A percentile compares a stretch with the other conserved stretches of the same genome.
These are phyloP conservation scores for Nasonia oneida DNA, from an alignment of 2,888 invertebrate species.

Conservation along the genomic window DNA sequence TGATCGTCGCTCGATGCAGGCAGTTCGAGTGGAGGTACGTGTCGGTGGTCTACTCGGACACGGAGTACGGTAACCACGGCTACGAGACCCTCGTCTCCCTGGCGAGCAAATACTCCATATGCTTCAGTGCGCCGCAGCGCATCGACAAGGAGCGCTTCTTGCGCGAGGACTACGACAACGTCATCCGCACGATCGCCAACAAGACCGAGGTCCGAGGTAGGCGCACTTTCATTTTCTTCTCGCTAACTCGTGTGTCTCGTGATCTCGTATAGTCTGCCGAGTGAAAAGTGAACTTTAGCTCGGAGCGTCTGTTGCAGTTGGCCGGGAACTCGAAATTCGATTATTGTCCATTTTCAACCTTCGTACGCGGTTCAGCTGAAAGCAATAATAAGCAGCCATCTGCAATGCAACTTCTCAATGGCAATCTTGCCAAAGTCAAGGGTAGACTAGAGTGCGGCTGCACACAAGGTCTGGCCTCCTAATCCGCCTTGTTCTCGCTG, in stretches of 20 bases:
- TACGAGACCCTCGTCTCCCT: constrained; percentile 79
- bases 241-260: too few relatives aligned
- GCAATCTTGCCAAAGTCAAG: too few relatives aligned
- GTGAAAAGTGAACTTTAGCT: neutral
- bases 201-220: constrained; percentile 80
- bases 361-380: too few relatives aligned
- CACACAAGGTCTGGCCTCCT: too few relatives aligned
- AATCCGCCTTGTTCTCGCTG: too few relatives aligned
- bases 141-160: constrained; percentile 78
- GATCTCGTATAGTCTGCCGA: neutral
- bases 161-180: constrained; percentile 78
- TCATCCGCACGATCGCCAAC: constrained; percentile 76
- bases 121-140: constrained; percentile 80
- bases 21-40: constrained; percentile 81
- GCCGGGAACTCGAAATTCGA: neutral
- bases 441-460: too few relatives aligned
- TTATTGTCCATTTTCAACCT: neutral
- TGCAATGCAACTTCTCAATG: too few relatives aligned
- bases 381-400: too few relatives aligned
- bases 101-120: constrained; percentile 79
- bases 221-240: neutral
- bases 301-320: neutral
- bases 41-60: constrained; percentile 81
- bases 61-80: constrained; percentile 81
- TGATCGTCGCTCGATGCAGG: constrained; percentile 68